Evolutionary conservation across 1,140 invertebrate genomes (phyloP).

Genomic region (Aphelenchoides fujianensis): DNA sequence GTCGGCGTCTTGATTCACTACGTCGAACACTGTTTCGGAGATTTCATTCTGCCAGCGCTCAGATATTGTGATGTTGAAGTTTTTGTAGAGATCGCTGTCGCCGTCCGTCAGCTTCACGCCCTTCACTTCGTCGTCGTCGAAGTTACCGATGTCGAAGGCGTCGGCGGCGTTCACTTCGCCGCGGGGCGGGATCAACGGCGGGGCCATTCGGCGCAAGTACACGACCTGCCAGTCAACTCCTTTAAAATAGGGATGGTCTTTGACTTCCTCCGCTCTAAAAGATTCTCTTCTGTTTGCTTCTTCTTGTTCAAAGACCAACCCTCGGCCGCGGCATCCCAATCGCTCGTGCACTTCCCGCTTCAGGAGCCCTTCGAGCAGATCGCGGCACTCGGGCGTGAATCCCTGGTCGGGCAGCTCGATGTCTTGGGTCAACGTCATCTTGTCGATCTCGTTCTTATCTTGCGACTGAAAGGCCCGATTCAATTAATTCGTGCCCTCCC

Average conservation of each 20-base stretch:
- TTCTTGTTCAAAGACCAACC: slow-evolving; percentile 70
- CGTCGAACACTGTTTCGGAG: slow-evolving; percentile 97
- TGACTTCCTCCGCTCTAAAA: slow-evolving; percentile 87
- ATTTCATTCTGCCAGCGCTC: slow-evolving; percentile 99
- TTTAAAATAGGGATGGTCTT: slow-evolving; percentile 92
- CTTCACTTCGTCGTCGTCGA: slow-evolving; percentile 99
- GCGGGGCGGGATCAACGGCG: slow-evolving; percentile 91
- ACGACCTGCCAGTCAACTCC: slow-evolving; percentile 89
- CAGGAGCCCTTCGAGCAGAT: slow-evolving; percentile 84
- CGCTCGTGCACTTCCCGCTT: slow-evolving; percentile 87
- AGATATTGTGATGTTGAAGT: slow-evolving; percentile 95
- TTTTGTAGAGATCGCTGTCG: slow-evolving; percentile 97
- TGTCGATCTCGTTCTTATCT: slow-evolving; percentile 96
- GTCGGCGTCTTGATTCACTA: slow-evolving; percentile 93
- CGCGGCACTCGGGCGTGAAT: slow-evolving; percentile 84
- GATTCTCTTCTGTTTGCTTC: neutral
- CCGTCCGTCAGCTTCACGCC: slow-evolving; percentile 94
- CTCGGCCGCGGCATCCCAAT: slow-evolving; percentile 85
- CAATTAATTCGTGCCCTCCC: neutral
- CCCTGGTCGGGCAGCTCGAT: slow-evolving; percentile 89
- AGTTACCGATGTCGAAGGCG: slow-evolving; percentile 99
- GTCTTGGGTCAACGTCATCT: slow-evolving; percentile 96
- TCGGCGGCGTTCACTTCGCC: slow-evolving; percentile 99
- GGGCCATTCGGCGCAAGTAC: slow-evolving; percentile 78
- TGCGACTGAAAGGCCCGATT: slow-evolving; percentile 61